Evolutionary conservation across 2,888 invertebrate species (phyloP).

Genomic region (Clanis bilineata): DNA sequence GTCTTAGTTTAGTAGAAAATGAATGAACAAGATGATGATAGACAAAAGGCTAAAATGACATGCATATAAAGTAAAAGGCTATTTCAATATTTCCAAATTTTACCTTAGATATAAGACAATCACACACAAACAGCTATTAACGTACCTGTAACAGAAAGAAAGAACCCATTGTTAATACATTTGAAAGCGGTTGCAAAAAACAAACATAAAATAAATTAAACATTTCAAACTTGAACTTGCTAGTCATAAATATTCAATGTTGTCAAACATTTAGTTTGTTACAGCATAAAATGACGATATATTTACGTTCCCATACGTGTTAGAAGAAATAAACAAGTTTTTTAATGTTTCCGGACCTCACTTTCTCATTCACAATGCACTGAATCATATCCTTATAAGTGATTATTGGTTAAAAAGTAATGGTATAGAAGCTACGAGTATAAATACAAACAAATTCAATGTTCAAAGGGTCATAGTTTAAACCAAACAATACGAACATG

Average conservation of each 20-base stretch:
- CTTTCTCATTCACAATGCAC: not conserved
- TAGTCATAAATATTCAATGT: not conserved
- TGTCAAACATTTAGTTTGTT: not conserved
- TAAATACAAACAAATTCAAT: not conserved
- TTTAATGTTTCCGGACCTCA: conserved; percentile 7
- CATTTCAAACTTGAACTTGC: not conserved
- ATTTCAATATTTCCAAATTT: too few species aligned
- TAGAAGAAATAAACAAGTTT: conserved; percentile 1
- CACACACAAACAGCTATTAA: not conserved
- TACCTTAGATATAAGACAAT: not conserved
- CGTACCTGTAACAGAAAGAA: conserved; percentile 41
- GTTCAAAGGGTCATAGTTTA: conserved; percentile 25
- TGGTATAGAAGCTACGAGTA: not conserved
- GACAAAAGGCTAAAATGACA: too few species aligned
- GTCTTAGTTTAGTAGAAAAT: too few species aligned
- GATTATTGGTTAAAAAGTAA: not conserved
- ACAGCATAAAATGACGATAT: conserved; percentile 1
- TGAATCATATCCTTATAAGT: not conserved
- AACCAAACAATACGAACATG: conserved; percentile 25
- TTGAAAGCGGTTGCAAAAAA: not conserved
- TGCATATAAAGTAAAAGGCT: too few species aligned
- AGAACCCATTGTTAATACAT: not conserved
- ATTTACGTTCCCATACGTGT: conserved; percentile 1
- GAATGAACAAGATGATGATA: too few species aligned
- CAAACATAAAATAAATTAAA: not conserved